These are phyloP conservation scores for Sesamia inferens DNA, from an alignment of 2,888 invertebrate genomes.

Conservation along the genomic window DNA sequence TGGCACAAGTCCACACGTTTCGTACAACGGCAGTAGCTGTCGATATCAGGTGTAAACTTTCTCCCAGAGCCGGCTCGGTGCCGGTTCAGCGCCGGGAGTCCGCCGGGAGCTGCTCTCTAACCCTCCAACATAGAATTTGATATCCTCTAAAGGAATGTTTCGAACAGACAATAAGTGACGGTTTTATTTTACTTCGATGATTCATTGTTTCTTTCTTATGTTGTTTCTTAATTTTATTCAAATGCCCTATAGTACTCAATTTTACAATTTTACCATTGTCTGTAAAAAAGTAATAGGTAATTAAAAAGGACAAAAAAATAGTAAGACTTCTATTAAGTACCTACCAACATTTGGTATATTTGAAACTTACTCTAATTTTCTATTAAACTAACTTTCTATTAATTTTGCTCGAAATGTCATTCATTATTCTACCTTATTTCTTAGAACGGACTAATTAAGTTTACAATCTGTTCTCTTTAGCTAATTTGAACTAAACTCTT, in stretches of 20 bases:
- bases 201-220: neutral
- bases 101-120: conserved; percentile 42
- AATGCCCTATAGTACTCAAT: neutral
- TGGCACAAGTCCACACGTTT: conserved; percentile 51
- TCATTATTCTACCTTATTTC: conserved; percentile 53
- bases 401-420: conserved; percentile 43
- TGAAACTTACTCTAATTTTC: conserved; percentile 9
- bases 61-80: conserved; percentile 65
- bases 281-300: too few species aligned
- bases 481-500: conserved; percentile 22
- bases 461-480: conserved; percentile 58
- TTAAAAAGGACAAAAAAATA: too few species aligned
- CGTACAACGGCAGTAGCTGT: conserved; percentile 64
- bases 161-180: conserved; percentile 4
- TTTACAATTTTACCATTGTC: neutral
- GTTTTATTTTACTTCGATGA: conserved; percentile 12
- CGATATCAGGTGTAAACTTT: conserved; percentile 84
- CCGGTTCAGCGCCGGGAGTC: conserved; percentile 51
- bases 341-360: neutral
- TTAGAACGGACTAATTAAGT: conserved; percentile 60
- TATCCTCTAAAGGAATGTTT: conserved; percentile 27
- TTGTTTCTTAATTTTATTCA: neutral
- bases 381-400: conserved; percentile 2
- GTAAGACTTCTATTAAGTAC: neutral
- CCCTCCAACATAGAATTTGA: conserved; percentile 53